Conservation (phyloP, 1,140 invertebrate genomes). For the Drosophila ogumai region DNA sequence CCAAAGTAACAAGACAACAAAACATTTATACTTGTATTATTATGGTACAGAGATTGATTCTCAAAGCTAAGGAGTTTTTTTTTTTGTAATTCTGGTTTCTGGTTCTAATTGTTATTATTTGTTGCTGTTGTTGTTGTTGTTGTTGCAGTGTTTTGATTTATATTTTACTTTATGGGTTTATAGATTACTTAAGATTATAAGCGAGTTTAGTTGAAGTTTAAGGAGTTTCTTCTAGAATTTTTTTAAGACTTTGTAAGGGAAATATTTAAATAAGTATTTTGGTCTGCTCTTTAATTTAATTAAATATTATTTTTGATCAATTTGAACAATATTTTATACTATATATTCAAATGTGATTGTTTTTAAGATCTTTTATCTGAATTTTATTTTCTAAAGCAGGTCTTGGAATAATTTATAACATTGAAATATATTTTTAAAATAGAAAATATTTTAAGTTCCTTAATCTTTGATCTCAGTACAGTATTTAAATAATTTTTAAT, state of each 20-base stretch:
- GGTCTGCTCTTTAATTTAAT: too few species aligned
- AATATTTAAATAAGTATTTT: too few species aligned
- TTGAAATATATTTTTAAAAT: too few species aligned
- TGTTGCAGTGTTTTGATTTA: slow-evolving; percentile 36
- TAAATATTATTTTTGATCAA: background rate
- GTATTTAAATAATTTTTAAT: too few species aligned
- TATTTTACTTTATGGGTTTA: slow-evolving; percentile 16
- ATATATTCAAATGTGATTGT: background rate
- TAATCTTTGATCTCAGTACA: too few species aligned
- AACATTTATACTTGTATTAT: slow-evolving; percentile 64
- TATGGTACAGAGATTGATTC: slow-evolving; percentile 66
- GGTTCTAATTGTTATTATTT: slow-evolving; percentile 29
- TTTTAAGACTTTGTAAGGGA: too few species aligned
- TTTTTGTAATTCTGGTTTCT: slow-evolving; percentile 35
- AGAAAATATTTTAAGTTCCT: too few species aligned
- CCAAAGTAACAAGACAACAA: slow-evolving; percentile 78
- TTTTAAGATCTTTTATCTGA: background rate
- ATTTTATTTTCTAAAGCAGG: background rate
- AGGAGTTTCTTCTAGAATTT: too few species aligned
- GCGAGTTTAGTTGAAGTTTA: too few species aligned
- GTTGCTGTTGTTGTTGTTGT: slow-evolving; percentile 37
- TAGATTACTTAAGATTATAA: slow-evolving; percentile 12
- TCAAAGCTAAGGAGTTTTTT: slow-evolving; percentile 58
- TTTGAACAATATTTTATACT: background rate
- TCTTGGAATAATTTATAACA: too few species aligned